Conservation (phyloP, 2,113 vertebrate genomes). For the Poeciliopsis prolifica region DNA sequence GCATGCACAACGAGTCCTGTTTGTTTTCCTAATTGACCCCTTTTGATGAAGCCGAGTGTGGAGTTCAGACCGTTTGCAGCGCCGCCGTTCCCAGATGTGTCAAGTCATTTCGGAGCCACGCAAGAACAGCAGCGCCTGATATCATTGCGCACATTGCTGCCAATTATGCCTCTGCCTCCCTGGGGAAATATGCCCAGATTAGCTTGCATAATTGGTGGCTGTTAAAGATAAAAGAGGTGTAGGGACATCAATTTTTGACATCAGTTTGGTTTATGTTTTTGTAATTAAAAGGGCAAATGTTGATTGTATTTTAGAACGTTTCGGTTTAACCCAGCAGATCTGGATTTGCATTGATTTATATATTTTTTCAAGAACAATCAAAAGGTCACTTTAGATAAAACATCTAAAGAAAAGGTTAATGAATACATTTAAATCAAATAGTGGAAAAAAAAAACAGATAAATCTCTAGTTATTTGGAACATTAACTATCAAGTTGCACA, state of each 20-base stretch:
- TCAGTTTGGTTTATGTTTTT: constrained; percentile 16
- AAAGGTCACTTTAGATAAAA: neutral
- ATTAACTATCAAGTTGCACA: too few relatives aligned
- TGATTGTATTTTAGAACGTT: constrained; percentile 28
- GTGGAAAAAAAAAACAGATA: neutral
- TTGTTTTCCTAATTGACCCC: constrained; percentile 71
- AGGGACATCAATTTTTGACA: constrained; percentile 54
- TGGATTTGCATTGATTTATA: neutral
- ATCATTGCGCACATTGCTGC: constrained; percentile 66
- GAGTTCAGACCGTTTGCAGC: constrained; percentile 41
- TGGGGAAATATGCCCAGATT: constrained; percentile 77
- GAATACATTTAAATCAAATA: neutral
- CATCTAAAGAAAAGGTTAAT: neutral
- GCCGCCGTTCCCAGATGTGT: constrained; percentile 57
- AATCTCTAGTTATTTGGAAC: neutral
- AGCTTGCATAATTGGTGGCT: constrained; percentile 73
- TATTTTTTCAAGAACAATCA: neutral
- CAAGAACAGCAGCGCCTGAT: constrained; percentile 54
- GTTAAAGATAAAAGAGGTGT: constrained; percentile 68
- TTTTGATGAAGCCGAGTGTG: constrained; percentile 57
- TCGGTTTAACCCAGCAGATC: neutral
- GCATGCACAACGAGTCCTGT: constrained; percentile 56
- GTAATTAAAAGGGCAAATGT: constrained; percentile 11
- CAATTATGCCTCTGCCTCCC: constrained; percentile 73
- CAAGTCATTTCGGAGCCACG: constrained; percentile 65